phyloP scores from a whole-genome alignment of 2,888 invertebrate genomes.

The Nephrocerus scutellatus region DNA sequence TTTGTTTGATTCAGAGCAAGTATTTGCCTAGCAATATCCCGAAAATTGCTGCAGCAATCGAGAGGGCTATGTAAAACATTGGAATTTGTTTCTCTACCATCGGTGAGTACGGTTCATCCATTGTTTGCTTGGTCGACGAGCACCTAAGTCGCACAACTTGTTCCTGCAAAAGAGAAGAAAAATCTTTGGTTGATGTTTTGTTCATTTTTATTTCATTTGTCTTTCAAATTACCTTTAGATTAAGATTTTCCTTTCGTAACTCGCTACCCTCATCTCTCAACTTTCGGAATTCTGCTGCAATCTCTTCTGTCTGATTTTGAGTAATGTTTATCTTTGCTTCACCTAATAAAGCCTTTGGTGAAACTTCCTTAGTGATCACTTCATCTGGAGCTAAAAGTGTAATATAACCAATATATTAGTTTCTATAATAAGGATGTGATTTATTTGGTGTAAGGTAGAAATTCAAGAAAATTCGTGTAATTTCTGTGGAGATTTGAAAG shows the following conservation, averaged over 20 bases:
- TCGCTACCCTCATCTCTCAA: conserved; percentile 71
- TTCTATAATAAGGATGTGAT: background rate
- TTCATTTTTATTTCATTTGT: conserved; percentile 1
- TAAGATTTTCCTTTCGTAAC: conserved; percentile 77
- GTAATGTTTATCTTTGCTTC: conserved; percentile 3
- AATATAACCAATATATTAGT: conserved; percentile 2
- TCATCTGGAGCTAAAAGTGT: conserved; percentile 21
- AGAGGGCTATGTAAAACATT: conserved; percentile 59
- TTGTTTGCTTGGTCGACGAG: conserved; percentile 40
- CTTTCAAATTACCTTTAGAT: conserved; percentile 61
- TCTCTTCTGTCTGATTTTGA: conserved; percentile 54
- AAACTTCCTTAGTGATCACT: conserved; percentile 19
- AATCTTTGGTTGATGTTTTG: background rate
- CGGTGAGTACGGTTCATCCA: conserved; percentile 53
- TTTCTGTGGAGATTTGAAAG: too few relatives aligned
- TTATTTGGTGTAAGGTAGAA: background rate
- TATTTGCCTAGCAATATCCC: conserved; percentile 75
- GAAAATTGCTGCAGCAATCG: conserved; percentile 62
- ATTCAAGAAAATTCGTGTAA: too few relatives aligned
- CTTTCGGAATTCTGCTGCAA: conserved; percentile 66
- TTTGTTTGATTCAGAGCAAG: conserved; percentile 62
- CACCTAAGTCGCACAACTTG: conserved; percentile 57
- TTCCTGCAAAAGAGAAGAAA: conserved; percentile 48
- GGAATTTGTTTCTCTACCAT: conserved; percentile 55
- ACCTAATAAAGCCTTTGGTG: conserved; percentile 14